phyloP scores from a whole-genome alignment of 2,888 invertebrate species.

The Agapostemon virescens region DNA sequence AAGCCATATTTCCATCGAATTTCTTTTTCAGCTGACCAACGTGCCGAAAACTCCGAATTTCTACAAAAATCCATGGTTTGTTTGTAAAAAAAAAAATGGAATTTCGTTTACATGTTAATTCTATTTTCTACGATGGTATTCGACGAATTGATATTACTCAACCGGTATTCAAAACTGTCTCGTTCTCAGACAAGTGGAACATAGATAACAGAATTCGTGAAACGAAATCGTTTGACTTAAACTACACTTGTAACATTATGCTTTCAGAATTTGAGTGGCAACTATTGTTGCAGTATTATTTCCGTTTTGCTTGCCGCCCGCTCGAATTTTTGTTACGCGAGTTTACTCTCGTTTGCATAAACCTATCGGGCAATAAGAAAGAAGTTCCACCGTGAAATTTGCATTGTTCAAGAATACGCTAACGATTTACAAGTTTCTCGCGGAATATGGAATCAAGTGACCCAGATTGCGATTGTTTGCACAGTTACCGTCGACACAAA shows the following conservation, averaged over 20 bases:
- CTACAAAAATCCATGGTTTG: neutral
- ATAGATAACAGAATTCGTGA: neutral
- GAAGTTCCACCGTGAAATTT: slow-evolving; percentile 47
- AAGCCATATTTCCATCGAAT: neutral
- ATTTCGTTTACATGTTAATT: too few relatives aligned
- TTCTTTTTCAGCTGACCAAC: neutral
- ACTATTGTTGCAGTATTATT: slow-evolving; percentile 20
- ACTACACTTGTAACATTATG: neutral
- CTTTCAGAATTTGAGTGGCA: neutral
- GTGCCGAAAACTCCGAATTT: neutral
- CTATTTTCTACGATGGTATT: neutral
- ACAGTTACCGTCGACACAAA: slow-evolving; percentile 16
- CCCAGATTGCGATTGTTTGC: slow-evolving; percentile 52
- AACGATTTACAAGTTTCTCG: slow-evolving; percentile 50
- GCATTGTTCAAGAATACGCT: slow-evolving; percentile 30
- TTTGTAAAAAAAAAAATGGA: too few relatives aligned
- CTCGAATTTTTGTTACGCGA: slow-evolving; percentile 31
- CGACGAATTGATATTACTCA: neutral
- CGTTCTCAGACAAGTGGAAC: neutral
- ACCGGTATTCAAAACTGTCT: neutral
- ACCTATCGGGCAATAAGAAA: slow-evolving; percentile 43
- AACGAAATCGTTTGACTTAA: neutral
- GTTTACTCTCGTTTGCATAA: slow-evolving; percentile 47
- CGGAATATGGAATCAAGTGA: slow-evolving; percentile 49
- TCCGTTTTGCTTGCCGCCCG: slow-evolving; percentile 4